Percentiles rank a stretch among this genome's conserved stretches.
These are phyloP conservation scores for Vimba vimba DNA, from an alignment of 2,113 vertebrate genomes.

Conservation along the genomic window DNA sequence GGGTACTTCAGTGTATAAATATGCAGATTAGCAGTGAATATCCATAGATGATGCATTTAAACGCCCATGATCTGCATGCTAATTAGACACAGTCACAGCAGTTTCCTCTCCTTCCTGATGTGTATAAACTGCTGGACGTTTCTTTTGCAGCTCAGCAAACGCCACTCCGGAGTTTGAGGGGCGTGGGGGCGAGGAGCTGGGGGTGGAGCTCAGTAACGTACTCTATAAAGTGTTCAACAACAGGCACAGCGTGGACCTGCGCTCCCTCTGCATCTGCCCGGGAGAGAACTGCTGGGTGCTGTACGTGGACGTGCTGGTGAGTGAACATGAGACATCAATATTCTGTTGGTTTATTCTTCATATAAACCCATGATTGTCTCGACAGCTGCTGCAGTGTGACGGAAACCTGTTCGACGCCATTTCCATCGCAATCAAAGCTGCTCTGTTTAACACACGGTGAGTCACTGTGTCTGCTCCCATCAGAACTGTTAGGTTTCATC, in stretches of 20 bases:
- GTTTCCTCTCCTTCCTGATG: background rate
- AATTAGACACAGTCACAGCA: background rate
- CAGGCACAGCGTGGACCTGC: constrained; percentile 81
- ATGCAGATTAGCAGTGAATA: background rate
- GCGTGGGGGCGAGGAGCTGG: constrained; percentile 93
- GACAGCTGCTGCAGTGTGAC: constrained; percentile 92
- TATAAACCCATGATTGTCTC: background rate
- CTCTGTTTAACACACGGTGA: constrained; percentile 96
- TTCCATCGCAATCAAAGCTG: constrained; percentile 94
- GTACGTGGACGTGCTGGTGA: constrained; percentile 95
- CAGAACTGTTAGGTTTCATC: background rate
- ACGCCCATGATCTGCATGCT: background rate
- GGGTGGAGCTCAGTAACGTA: constrained; percentile 87
- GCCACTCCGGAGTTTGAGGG: constrained; percentile 97
- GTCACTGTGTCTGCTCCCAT: background rate
- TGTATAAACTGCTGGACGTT: background rate
- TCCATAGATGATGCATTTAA: background rate
- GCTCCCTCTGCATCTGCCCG: constrained; percentile 84
- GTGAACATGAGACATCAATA: constrained; percentile 48
- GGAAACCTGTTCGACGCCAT: constrained; percentile 95
- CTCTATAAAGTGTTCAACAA: constrained; percentile 92
- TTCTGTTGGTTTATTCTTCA: background rate
- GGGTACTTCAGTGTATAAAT: background rate
- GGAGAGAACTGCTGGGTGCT: constrained; percentile 97
- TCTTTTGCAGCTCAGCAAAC: constrained; percentile 86